Evolutionary conservation across 2,113 vertebrate species (phyloP).

Genomic region (Pantherophis guttatus): DNA sequence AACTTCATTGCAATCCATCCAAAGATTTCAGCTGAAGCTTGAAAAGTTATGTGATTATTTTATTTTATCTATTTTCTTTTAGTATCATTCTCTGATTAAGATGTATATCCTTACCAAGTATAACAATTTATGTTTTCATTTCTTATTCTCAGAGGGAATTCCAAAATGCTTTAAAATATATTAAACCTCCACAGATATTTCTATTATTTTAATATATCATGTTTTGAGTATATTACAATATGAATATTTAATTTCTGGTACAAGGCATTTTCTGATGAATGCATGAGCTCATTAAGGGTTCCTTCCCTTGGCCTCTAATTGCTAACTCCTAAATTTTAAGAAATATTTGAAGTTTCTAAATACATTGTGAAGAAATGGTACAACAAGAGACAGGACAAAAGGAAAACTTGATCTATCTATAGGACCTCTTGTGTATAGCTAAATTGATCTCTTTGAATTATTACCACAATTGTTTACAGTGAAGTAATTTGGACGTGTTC

Average conservation of each 20-base stretch:
- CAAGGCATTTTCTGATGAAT: neutral
- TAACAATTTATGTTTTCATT: neutral
- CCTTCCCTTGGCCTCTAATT: neutral
- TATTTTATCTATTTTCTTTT: neutral
- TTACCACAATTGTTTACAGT: neutral
- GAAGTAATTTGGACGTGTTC: neutral
- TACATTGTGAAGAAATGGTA: neutral
- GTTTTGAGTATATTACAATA: neutral
- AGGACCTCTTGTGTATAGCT: neutral
- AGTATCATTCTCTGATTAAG: neutral
- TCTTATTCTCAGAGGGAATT: neutral
- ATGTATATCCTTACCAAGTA: neutral
- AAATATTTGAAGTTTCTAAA: neutral
- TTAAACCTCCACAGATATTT: neutral
- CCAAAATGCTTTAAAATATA: neutral
- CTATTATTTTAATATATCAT: neutral
- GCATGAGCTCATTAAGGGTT: neutral
- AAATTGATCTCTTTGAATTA: neutral
- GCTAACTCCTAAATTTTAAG: neutral
- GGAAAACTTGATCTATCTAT: neutral
- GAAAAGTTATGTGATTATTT: neutral
- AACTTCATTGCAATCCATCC: constrained; percentile 10
- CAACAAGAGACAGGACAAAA: neutral
- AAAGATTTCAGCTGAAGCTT: neutral
- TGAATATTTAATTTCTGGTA: neutral